A percentile compares a stretch with the other conserved stretches of the same genome.
Conservation (phyloP, 2,797 vertebrate genomes). For the Ibycter americanus region DNA sequence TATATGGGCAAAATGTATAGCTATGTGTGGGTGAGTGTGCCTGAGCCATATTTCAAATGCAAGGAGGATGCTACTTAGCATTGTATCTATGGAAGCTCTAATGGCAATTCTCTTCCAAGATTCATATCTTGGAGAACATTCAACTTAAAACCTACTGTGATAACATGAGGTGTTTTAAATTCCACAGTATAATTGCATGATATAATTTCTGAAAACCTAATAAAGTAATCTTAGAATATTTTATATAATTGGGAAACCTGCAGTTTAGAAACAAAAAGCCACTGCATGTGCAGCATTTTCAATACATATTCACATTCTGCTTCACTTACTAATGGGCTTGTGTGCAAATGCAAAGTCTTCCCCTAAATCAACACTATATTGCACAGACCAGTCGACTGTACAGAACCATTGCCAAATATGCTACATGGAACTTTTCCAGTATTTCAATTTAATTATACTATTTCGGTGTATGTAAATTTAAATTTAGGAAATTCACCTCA, state of each 20-base stretch:
- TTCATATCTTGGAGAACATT: accelerated
- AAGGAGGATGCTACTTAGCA: not conserved
- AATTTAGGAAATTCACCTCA: not conserved
- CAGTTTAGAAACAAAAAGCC: not conserved
- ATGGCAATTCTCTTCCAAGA: not conserved
- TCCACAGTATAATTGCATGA: not conserved
- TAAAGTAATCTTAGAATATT: not conserved
- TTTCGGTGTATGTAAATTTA: not conserved
- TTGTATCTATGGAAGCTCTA: not conserved
- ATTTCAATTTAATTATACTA: constrained; percentile 24
- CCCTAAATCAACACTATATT: not conserved
- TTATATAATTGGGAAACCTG: not conserved
- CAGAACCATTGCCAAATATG: constrained; percentile 18
- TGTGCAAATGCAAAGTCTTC: not conserved
- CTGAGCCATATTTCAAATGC: not conserved
- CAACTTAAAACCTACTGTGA: not conserved
- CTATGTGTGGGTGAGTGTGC: not conserved
- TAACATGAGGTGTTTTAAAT: not conserved
- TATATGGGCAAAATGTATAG: not conserved
- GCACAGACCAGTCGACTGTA: not conserved
- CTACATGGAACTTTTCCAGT: constrained; percentile 11
- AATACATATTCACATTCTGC: not conserved
- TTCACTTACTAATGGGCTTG: not conserved
- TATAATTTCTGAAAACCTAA: not conserved
- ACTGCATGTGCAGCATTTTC: not conserved